Conservation (phyloP, 1,140 invertebrate species). For the Drosophila kikkawai region DNA sequence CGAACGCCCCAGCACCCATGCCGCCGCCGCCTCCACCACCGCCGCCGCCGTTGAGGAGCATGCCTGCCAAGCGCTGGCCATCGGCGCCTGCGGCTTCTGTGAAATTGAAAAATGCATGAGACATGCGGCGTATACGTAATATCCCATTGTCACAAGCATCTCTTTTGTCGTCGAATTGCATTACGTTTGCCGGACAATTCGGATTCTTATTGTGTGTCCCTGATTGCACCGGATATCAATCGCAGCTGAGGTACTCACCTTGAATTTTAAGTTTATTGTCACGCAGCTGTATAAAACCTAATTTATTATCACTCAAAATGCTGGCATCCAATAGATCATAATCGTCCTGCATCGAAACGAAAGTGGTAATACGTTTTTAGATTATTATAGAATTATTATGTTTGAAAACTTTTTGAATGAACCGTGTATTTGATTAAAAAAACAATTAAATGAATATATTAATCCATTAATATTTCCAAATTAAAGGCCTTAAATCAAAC, state of each 20-base stretch:
- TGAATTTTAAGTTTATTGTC: conserved; percentile 85
- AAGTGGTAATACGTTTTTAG: not conserved
- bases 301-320: conserved; percentile 84
- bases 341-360: conserved; percentile 69
- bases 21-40: conserved; percentile 39
- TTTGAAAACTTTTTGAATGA: not conserved
- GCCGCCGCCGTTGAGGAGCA: conserved; percentile 67
- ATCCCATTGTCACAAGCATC: conserved; percentile 35
- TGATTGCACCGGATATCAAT: conserved; percentile 36
- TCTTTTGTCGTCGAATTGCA: conserved; percentile 45
- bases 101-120: conserved; percentile 58
- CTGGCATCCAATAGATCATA: conserved; percentile 82
- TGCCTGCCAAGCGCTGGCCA: conserved; percentile 75
- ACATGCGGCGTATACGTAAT: conserved; percentile 66
- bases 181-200: conserved; percentile 20
- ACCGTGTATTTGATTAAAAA: not conserved
- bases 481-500: not conserved
- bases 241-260: conserved; percentile 68
- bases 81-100: conserved; percentile 77
- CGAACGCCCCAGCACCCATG: conserved; percentile 44
- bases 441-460: not conserved
- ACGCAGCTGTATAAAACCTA: conserved; percentile 84
- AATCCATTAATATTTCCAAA: not conserved
- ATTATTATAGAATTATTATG: not conserved
- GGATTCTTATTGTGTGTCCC: conserved; percentile 15